A percentile compares a stretch with the other conserved stretches of the same genome.
Evolutionary conservation across 1,140 invertebrate genomes (phyloP).

Genomic region (Atta colombica): DNA sequence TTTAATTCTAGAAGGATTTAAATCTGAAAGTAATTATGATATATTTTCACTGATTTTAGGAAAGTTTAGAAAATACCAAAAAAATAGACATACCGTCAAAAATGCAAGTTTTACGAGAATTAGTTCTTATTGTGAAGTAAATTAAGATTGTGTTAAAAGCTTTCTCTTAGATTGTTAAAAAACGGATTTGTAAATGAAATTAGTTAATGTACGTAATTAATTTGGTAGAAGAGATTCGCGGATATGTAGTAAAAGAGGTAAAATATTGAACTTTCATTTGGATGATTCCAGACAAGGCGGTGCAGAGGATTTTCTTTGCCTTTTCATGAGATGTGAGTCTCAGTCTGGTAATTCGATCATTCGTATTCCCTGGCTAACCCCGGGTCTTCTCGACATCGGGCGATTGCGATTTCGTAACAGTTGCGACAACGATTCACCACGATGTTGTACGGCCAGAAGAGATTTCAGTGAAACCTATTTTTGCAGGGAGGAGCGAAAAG

Average conservation of each 20-base stretch:
- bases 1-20: neutral
- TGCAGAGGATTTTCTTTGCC: constrained; percentile 52
- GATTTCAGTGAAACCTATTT: constrained; percentile 44
- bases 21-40: constrained; percentile 1
- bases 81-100: neutral
- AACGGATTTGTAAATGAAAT: neutral
- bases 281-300: constrained; percentile 66
- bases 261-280: constrained; percentile 72
- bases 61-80: too few species aligned
- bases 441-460: constrained; percentile 54
- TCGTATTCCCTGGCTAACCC: constrained; percentile 81
- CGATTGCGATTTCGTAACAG: constrained; percentile 78
- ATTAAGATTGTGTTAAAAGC: neutral
- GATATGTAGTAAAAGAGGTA: constrained; percentile 24
- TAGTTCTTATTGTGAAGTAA: neutral
- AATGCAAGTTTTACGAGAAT: neutral
- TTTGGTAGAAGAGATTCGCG: neutral
- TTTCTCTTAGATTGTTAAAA: neutral
- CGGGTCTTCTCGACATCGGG: constrained; percentile 63
- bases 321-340: constrained; percentile 61
- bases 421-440: constrained; percentile 72
- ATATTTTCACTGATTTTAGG: neutral
- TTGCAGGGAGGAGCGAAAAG: constrained; percentile 9
- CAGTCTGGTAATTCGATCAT: constrained; percentile 81
- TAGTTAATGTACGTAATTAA: constrained; percentile 46